phyloP scores from a whole-genome alignment of 2,113 vertebrate species.

The Oreamnos americanus region DNA sequence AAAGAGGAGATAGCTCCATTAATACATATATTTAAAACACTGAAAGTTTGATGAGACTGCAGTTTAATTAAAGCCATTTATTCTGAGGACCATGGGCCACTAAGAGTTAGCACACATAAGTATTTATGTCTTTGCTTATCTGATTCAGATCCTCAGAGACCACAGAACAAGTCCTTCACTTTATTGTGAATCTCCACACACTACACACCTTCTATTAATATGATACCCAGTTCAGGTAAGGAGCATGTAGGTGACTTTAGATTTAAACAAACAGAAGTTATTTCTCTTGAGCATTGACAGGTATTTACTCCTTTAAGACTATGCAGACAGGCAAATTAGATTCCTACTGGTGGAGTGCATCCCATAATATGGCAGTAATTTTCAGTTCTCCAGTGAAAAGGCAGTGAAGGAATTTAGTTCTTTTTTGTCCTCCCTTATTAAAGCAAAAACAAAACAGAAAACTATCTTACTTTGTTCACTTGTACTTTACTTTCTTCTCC shows the following conservation, averaged over 20 bases:
- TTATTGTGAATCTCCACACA: background rate
- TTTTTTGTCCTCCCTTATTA: background rate
- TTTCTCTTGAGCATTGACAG: background rate
- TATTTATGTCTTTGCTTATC: background rate
- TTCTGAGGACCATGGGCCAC: background rate
- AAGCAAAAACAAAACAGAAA: background rate
- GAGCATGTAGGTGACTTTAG: background rate
- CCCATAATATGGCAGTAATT: background rate
- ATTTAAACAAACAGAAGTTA: background rate
- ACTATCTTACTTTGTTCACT: background rate
- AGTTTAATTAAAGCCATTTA: background rate
- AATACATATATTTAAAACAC: background rate
- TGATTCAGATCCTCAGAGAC: background rate
- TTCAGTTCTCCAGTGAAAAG: background rate
- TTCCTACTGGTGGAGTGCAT: background rate
- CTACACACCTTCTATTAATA: background rate
- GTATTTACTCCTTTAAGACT: background rate
- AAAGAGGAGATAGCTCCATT: background rate
- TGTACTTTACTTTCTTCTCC: background rate
- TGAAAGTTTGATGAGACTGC: no score
- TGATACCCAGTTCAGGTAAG: background rate
- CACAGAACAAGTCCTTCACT: background rate
- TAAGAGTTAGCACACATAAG: background rate
- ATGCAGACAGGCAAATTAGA: background rate
- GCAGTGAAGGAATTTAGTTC: background rate